Evolutionary conservation across 2,113 vertebrate species (phyloP).

Genomic region (Petrocephalus zakoni): DNA sequence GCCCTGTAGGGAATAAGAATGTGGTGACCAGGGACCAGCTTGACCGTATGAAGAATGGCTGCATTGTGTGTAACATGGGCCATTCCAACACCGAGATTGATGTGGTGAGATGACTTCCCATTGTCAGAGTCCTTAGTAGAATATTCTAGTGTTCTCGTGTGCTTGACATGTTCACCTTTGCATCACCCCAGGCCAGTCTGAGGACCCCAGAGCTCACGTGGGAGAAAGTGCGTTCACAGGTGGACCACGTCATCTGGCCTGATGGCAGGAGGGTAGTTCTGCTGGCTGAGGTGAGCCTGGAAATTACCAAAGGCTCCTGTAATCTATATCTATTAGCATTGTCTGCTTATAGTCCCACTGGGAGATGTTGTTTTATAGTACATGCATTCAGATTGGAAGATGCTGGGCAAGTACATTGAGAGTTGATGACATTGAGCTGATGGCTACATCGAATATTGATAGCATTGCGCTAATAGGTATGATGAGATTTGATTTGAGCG

Average conservation of each 20-base stretch:
- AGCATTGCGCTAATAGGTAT: neutral
- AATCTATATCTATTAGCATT: neutral
- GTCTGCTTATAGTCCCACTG: neutral
- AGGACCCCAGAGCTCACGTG: slow-evolving; percentile 75
- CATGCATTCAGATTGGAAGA: neutral
- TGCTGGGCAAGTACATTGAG: neutral
- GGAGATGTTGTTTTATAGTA: neutral
- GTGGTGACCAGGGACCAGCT: slow-evolving; percentile 75
- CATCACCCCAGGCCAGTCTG: slow-evolving; percentile 63
- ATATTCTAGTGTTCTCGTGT: neutral
- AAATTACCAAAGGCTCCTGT: neutral
- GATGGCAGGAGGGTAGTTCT: slow-evolving; percentile 75
- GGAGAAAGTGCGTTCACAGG: slow-evolving; percentile 75
- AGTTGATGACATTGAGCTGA: neutral
- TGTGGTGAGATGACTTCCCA: slow-evolving; percentile 57
- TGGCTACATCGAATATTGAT: neutral
- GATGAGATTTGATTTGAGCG: neutral
- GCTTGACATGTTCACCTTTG: neutral
- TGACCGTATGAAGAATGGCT: slow-evolving; percentile 78
- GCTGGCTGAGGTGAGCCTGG: slow-evolving; percentile 65
- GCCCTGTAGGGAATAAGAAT: slow-evolving; percentile 69
- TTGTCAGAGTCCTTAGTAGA: neutral
- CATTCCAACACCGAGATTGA: slow-evolving; percentile 80
- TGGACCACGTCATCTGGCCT: slow-evolving; percentile 78
- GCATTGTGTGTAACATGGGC: slow-evolving; percentile 79